Evolutionary conservation across 2,888 invertebrate species (phyloP).

Genomic region (Sminthurinus aureus): DNA sequence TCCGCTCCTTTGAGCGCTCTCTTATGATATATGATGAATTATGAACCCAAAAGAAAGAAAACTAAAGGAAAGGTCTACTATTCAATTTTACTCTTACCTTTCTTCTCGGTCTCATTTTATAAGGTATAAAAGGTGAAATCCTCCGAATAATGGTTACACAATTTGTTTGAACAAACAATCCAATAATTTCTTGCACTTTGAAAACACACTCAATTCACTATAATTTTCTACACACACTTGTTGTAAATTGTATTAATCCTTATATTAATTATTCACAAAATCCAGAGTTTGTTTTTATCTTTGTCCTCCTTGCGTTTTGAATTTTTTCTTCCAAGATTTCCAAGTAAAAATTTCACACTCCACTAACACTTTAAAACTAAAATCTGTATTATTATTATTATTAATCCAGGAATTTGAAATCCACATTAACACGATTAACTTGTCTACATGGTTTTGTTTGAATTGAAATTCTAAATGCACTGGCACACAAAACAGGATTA

Average conservation of each 20-base stretch:
- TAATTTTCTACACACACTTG: no score
- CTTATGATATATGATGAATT: not conserved
- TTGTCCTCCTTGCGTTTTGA: not conserved
- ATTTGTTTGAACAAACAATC: not conserved
- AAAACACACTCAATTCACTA: no score
- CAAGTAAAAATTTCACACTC: not conserved
- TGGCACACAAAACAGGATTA: not conserved
- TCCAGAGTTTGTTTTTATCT: not conserved
- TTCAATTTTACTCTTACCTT: slow-evolving; percentile 50
- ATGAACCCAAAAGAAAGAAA: slow-evolving; percentile 10
- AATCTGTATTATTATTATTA: not conserved
- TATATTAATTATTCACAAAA: not conserved
- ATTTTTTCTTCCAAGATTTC: not conserved
- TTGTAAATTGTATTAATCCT: not conserved
- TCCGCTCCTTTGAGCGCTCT: not conserved
- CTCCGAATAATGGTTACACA: slow-evolving; percentile 22
- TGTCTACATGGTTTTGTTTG: no score
- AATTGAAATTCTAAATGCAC: no score
- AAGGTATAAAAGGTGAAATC: slow-evolving; percentile 22
- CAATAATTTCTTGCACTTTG: no score
- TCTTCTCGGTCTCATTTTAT: slow-evolving; percentile 54
- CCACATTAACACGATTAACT: no score
- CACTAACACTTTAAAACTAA: not conserved
- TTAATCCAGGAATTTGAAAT: not conserved
- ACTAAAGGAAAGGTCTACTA: not conserved